A percentile compares a stretch with the other conserved stretches of the same genome.
phyloP scores from a whole-genome alignment of 2,113 vertebrate genomes.

The Nestor notabilis region DNA sequence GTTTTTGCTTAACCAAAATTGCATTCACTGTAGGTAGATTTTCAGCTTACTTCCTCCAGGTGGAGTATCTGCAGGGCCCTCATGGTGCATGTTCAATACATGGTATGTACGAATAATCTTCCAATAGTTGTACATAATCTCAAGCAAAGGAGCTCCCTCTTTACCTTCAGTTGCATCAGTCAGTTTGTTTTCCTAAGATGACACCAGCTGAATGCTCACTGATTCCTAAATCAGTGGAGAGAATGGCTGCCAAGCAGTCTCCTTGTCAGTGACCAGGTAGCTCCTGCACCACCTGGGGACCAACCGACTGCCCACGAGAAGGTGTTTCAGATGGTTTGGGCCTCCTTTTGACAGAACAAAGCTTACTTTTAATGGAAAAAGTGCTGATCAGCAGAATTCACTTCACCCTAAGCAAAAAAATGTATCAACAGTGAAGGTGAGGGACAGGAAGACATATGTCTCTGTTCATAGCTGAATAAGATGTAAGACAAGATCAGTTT shows the following conservation, averaged over 20 bases:
- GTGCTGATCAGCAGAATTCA: background rate
- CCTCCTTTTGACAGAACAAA: background rate
- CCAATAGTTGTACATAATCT: background rate
- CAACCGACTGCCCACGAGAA: background rate
- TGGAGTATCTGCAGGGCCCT: background rate
- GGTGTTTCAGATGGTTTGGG: background rate
- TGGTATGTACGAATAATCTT: background rate
- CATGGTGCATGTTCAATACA: background rate
- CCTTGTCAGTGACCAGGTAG: background rate
- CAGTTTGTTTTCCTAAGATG: background rate
- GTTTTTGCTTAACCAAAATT: background rate
- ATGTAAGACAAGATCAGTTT: background rate
- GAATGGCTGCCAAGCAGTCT: accelerated
- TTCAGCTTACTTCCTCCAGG: background rate
- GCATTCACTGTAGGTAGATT: background rate
- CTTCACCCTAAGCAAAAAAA: background rate
- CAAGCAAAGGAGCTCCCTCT: background rate
- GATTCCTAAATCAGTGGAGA: background rate
- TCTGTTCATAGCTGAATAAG: background rate
- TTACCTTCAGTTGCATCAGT: background rate
- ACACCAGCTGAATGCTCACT: background rate
- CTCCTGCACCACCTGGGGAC: background rate
- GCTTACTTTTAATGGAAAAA: background rate
- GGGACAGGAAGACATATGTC: background rate
- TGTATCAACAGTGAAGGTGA: background rate